A percentile compares a stretch with the other conserved stretches of the same genome.
phyloP scores from a whole-genome alignment of 2,888 invertebrate species.

The Drosophila prolongata region DNA sequence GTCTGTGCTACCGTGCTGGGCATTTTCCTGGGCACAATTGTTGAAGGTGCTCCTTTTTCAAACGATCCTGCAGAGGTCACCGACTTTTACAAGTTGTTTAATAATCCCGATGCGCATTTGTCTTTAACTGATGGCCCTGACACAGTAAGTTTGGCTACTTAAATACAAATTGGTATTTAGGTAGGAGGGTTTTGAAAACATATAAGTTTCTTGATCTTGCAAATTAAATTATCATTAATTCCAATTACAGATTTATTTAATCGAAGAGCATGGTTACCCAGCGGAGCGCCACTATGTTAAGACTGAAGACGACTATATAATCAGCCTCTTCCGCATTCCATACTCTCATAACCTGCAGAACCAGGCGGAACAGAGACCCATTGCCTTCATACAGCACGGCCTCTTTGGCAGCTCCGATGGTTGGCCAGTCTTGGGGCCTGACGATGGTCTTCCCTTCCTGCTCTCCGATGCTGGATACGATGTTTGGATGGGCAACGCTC shows the following conservation, averaged over 20 bases:
- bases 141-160: conserved; percentile 26
- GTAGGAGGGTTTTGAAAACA: too few species aligned
- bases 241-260: conserved; percentile 46
- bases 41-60: conserved; percentile 4
- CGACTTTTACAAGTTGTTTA: conserved; percentile 45
- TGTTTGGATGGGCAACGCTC: conserved; percentile 80
- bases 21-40: conserved; percentile 2
- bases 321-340: conserved; percentile 76
- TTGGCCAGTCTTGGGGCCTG: conserved; percentile 69
- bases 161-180: too few species aligned
- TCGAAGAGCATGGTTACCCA: conserved; percentile 85
- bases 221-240: too few species aligned
- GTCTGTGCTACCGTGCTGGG: neutral
- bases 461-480: conserved; percentile 79
- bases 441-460: conserved; percentile 66
- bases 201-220: too few species aligned
- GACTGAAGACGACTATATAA: conserved; percentile 74
- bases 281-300: conserved; percentile 87
- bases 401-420: conserved; percentile 70
- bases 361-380: conserved; percentile 48
- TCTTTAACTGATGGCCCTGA: conserved; percentile 23
- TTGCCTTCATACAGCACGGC: conserved; percentile 85
- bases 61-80: neutral
- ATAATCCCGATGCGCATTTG: conserved; percentile 47
- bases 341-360: conserved; percentile 63